These are phyloP conservation scores for Hyperoplus immaculatus DNA, from an alignment of 2,797 vertebrate genomes.

Conservation along the genomic window DNA sequence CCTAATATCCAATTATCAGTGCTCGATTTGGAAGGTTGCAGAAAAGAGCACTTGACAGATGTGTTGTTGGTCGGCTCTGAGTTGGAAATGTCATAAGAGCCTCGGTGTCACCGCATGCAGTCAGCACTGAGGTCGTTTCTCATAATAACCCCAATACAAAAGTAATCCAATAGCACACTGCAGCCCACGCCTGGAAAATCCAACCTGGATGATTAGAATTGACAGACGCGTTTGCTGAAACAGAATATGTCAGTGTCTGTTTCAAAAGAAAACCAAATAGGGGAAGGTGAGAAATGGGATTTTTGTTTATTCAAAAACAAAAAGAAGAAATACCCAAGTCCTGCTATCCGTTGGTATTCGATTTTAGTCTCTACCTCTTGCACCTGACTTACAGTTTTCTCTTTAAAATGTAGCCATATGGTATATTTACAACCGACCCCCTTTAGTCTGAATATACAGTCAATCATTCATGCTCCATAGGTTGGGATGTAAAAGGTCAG, in stretches of 20 bases:
- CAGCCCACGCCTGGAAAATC: conserved; percentile 66
- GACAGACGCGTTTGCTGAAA: conserved; percentile 69
- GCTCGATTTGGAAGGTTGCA: conserved; percentile 66
- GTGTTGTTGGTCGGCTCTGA: conserved; percentile 64
- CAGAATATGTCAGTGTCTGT: conserved; percentile 55
- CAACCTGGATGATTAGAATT: conserved; percentile 77
- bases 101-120: conserved; percentile 69
- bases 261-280: conserved; percentile 55
- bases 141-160: conserved; percentile 82
- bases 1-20: conserved; percentile 69
- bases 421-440: conserved; percentile 42
- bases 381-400: conserved; percentile 48
- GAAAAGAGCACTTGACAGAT: conserved; percentile 78
- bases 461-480: conserved; percentile 18
- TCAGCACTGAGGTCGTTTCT: conserved; percentile 77
- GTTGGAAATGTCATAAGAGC: conserved; percentile 83
- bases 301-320: conserved; percentile 35
- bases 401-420: conserved; percentile 29
- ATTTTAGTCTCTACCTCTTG: conserved; percentile 28
- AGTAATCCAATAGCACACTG: conserved; percentile 77
- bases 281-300: conserved; percentile 40
- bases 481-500: conserved; percentile 32
- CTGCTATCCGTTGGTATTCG: neutral
- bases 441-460: conserved; percentile 14
- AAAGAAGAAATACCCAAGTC: conserved; percentile 1